A percentile compares a stretch with the other conserved stretches of the same genome.
phyloP scores from a whole-genome alignment of 1,140 invertebrate species.

The Atta texana region DNA sequence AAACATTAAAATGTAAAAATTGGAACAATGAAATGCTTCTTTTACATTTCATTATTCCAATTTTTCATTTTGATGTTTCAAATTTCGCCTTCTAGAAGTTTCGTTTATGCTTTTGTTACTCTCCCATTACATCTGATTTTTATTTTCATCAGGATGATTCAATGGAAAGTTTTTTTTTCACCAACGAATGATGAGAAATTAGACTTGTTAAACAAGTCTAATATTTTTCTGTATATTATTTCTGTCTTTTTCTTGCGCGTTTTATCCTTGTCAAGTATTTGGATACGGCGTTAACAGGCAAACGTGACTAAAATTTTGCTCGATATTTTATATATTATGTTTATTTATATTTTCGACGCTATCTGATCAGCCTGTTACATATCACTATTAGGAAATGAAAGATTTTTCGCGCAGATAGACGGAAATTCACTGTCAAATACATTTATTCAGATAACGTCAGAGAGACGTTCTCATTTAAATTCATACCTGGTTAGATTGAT shows the following conservation, averaged over 20 bases:
- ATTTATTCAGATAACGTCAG: not conserved
- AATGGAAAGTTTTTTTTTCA: not conserved
- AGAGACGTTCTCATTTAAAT: conserved; percentile 32
- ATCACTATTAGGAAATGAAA: conserved; percentile 47
- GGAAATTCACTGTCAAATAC: conserved; percentile 35
- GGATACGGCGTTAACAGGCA: conserved; percentile 28
- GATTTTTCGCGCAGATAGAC: conserved; percentile 15
- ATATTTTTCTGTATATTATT: not conserved
- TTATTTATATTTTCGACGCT: not conserved
- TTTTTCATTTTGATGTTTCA: too few species aligned
- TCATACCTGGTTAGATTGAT: conserved; percentile 83
- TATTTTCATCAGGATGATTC: too few species aligned
- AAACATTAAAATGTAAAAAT: too few species aligned
- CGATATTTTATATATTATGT: not conserved
- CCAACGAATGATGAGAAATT: not conserved
- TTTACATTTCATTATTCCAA: too few species aligned
- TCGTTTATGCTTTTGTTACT: too few species aligned
- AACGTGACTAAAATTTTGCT: conserved; percentile 51
- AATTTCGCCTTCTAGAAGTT: too few species aligned
- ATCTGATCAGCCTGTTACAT: not conserved
- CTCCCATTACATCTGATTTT: too few species aligned
- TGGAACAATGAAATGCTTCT: too few species aligned
- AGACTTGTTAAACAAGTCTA: not conserved
- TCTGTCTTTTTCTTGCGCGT: not conserved
- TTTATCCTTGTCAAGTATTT: conserved; percentile 47